Base-by-base conservation (phyloP, 2,113 vertebrate species). In the Noctilio leporinus region DNA sequence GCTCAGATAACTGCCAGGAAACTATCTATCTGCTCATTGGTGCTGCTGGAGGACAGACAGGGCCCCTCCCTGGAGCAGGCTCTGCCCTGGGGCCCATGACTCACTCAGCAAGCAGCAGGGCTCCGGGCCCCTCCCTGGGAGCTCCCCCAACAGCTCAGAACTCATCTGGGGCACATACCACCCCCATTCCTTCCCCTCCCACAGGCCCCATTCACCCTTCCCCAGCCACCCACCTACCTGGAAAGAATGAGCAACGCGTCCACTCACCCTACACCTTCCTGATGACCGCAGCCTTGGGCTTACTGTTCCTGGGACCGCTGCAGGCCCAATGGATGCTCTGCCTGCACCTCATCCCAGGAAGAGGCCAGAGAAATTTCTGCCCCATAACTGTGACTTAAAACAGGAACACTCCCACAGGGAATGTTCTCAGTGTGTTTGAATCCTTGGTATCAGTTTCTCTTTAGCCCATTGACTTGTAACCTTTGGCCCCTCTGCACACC, bases 31-130 rank as follows among this genome's bases (percentile, higher is more conserved):
- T 91, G 92, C 86, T 53, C 73, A 59, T 7, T 30, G 81, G 77
- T 67, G 92, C 89, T 97, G 30, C 90, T 11, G 17, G 70, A 70
- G 88, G 93, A 57, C 84, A 84, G 94, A 94, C 72, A 30, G 53
- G 0, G 86, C 82, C 88, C 86, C 75, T 45, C 95, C 97, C 92
- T 8, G 11, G 2, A 88, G 78, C 43, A 24, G 78, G 87, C 67
- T 91, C 81, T 91, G 94, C 95, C 97, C 94, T 85, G 14, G 2
- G 95, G 95, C 84, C 1, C 0, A 3, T 97, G 97, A 97, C 94
- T 97, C 96, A 97, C 14, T 8, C 47, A 6, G 19, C 40, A 82
- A 28, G 90, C 95, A 92, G 90, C 88, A 59, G 62, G 65, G 51
- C 75, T 80, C 92, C 24, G 75, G 73, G 85, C 73, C 35, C 19